phyloP scores from a whole-genome alignment of 2,888 invertebrate genomes.

The Entomobrya proxima region DNA sequence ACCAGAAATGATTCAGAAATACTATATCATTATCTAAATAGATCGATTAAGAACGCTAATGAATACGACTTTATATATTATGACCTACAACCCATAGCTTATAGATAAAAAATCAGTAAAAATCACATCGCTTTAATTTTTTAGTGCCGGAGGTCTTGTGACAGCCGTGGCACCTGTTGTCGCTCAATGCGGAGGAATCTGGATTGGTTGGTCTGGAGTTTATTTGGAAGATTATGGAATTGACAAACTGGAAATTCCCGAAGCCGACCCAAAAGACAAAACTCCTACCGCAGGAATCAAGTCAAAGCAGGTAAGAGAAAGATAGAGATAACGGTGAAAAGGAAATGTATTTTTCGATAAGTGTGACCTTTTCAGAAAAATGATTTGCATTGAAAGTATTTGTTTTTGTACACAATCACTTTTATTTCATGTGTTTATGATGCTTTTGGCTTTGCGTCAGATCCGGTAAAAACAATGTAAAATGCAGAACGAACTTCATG shows the following conservation, averaged over 20 bases:
- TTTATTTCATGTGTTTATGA: no score
- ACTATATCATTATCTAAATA: no score
- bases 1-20: no score
- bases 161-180: constrained; percentile 91
- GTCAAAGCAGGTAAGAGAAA: constrained; percentile 86
- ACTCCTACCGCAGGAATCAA: constrained; percentile 91
- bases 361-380: no score
- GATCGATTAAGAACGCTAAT: no score
- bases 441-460: no score
- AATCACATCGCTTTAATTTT: neutral
- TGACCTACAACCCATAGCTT: neutral
- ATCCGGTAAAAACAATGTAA: no score
- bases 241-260: constrained; percentile 86
- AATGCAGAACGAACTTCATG: no score
- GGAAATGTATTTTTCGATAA: no score
- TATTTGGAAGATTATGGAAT: constrained; percentile 82
- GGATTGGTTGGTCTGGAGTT: constrained; percentile 95
- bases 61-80: neutral
- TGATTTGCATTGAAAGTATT: no score
- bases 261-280: constrained; percentile 89
- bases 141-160: constrained; percentile 92
- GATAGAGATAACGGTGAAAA: no score
- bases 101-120: neutral
- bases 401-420: no score
- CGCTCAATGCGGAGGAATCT: constrained; percentile 88